A percentile compares a stretch with the other conserved stretches of the same genome.
Conservation (phyloP, 1,140 invertebrate species). For the Andrena cerasifolii region DNA sequence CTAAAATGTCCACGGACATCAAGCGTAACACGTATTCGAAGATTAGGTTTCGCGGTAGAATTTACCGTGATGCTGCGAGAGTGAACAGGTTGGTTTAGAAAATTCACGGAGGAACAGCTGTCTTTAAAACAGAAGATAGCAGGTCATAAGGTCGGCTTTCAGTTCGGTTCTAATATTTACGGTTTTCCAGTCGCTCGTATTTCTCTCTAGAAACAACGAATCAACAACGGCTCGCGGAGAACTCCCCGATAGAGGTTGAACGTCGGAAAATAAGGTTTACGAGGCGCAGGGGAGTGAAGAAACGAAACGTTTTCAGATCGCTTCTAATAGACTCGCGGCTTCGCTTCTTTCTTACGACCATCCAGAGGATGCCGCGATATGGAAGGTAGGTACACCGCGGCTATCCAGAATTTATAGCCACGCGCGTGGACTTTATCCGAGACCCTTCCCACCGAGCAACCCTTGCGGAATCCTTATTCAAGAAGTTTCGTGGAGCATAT, state of each 20-base stretch:
- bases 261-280: not conserved
- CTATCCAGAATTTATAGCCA: slow-evolving; percentile 14
- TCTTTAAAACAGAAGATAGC: too few relatives aligned
- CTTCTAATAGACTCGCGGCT: not conserved
- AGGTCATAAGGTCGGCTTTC: too few relatives aligned
- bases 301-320: slow-evolving; percentile 1
- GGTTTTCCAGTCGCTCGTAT: not conserved
- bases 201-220: not conserved
- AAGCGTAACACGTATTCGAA: too few relatives aligned
- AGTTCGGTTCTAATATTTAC: not conserved
- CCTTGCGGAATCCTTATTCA: not conserved
- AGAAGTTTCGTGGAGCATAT: too few relatives aligned
- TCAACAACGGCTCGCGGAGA: not conserved
- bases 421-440: not conserved
- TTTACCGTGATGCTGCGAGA: too few relatives aligned
- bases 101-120: too few relatives aligned
- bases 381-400: not conserved
- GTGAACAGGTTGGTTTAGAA: too few relatives aligned
- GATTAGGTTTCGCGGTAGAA: too few relatives aligned
- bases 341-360: not conserved
- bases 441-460: not conserved
- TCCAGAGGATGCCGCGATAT: not conserved
- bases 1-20: too few relatives aligned
- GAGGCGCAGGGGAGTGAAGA: not conserved
- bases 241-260: not conserved